Evolutionary conservation across 1,140 invertebrate species (phyloP), one percentile per base, ranked within the genome.

Genomic region (Lepidostoma basale): DNA sequence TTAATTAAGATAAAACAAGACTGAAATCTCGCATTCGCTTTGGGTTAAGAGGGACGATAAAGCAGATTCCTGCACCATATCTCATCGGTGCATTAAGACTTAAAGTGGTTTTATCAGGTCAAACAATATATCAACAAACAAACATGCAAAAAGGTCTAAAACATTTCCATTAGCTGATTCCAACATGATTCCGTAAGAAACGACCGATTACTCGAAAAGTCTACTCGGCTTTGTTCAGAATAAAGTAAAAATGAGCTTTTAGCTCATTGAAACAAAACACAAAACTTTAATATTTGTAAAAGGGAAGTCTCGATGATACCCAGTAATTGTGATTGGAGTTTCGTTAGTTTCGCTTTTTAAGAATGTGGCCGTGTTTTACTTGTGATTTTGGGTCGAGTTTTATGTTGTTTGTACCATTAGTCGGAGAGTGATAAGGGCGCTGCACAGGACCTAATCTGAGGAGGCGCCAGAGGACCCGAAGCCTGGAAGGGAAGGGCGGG

Each of bases 41-140:
- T 33, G 6, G 12, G 5, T 12, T 60, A 42, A 42, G 22, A 60
- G 25, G 36, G 16, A 60, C 42, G 56, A 60, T 60, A 40, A 60
- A 42, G 23, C 56, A 42, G 56, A 60, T 60, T 60, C 56, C 18
- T 59, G 22, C 39, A 20, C 20, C 56, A 44, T 40, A 40, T 60
- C 56, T 40, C 39, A 60, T 60, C 56, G n/a, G 56, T 60, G 22
- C 56, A 60, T 60, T 60, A 60, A 60, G 25, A 36, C 16, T 56
- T 18, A 56, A 56, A 56, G 52, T 56, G 52, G 28, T 56, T 56
- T 56, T 56, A 56, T 56, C 52, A 14, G 30, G 26, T 10, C 6
- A 56, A 56, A 56, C 23, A 56, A 56, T 36, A 30, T 16, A 56
- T 56, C 52, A 56, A 16, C 22, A 14, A 56, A 36, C 52, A 56